Evolutionary conservation across 2,888 invertebrate species (phyloP).

Genomic region (Zaprionus bogoriensis): DNA sequence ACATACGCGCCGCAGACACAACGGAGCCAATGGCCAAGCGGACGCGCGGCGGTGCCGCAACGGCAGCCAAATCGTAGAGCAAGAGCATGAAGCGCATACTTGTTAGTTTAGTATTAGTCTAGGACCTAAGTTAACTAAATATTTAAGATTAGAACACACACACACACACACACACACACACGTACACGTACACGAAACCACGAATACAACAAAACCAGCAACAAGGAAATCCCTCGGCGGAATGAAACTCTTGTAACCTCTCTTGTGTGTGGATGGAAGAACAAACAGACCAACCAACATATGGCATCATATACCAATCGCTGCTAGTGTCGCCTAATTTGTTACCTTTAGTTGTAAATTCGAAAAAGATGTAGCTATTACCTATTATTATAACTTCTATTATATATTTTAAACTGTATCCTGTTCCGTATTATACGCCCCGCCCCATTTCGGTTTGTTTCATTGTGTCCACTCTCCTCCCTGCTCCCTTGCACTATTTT

Average conservation of each 20-base stretch:
- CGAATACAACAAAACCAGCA: constrained; percentile 12
- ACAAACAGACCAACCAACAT: constrained; percentile 35
- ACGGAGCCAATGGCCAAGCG: constrained; percentile 75
- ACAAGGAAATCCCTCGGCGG: constrained; percentile 23
- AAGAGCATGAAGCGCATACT: constrained; percentile 27
- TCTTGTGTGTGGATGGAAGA: constrained; percentile 33
- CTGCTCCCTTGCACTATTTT: constrained; percentile 32
- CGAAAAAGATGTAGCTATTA: constrained; percentile 25
- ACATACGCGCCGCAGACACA: constrained; percentile 68
- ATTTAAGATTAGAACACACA: constrained; percentile 64
- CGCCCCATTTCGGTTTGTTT: constrained; percentile 38
- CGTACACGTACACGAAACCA: constrained; percentile 22
- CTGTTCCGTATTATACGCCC: constrained; percentile 50
- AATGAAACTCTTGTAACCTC: constrained; percentile 32
- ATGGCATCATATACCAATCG: constrained; percentile 23
- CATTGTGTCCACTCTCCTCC: constrained; percentile 16
- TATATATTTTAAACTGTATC: constrained; percentile 36
- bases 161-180: constrained; percentile 36
- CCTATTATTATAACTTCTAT: constrained; percentile 22
- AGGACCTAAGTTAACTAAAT: constrained; percentile 74
- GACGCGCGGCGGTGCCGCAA: constrained; percentile 68
- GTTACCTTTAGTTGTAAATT: constrained; percentile 57
- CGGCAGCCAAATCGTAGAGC: constrained; percentile 63
- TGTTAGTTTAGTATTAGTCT: constrained; percentile 74
- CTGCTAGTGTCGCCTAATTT: constrained; percentile 43